Evolutionary conservation across 2,888 invertebrate species (phyloP).

Genomic region (Aspidapion aeneum): DNA sequence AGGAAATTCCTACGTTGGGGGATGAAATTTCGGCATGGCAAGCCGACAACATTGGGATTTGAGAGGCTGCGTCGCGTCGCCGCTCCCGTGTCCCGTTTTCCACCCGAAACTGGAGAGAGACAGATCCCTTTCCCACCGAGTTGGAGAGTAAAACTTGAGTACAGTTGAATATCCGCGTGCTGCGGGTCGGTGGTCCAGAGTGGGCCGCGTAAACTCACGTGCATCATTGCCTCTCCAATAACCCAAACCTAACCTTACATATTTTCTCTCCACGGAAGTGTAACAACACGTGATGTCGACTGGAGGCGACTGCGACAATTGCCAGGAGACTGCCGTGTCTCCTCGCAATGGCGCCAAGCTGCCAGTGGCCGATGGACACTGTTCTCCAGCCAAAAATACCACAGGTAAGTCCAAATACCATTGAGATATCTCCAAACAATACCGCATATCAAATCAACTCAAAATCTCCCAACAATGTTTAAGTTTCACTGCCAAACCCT

Average conservation of each 20-base stretch:
- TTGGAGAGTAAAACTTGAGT: conserved; percentile 30
- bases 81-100: conserved; percentile 41
- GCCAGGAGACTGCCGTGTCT: conserved; percentile 20
- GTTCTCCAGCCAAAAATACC: conserved; percentile 43
- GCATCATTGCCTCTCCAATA: conserved; percentile 6
- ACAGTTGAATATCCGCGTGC: conserved; percentile 34
- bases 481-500: too few species aligned
- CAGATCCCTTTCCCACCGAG: too few species aligned
- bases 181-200: conserved; percentile 43
- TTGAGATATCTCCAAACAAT: too few species aligned
- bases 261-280: not conserved
- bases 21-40: not conserved
- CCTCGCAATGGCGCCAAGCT: conserved; percentile 24
- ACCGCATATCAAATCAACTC: too few species aligned
- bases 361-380: conserved; percentile 47
- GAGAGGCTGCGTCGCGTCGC: conserved; percentile 49
- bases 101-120: not conserved
- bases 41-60: conserved; percentile 15
- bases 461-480: too few species aligned
- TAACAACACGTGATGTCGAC: conserved; percentile 17
- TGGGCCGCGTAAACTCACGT: conserved; percentile 26
- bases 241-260: conserved; percentile 21
- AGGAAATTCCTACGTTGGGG: too few species aligned
- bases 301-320: conserved; percentile 20
- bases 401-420: conserved; percentile 7